Conservation (phyloP, 2,113 vertebrate species). For the Pseudorhombus dupliciocellatus region DNA sequence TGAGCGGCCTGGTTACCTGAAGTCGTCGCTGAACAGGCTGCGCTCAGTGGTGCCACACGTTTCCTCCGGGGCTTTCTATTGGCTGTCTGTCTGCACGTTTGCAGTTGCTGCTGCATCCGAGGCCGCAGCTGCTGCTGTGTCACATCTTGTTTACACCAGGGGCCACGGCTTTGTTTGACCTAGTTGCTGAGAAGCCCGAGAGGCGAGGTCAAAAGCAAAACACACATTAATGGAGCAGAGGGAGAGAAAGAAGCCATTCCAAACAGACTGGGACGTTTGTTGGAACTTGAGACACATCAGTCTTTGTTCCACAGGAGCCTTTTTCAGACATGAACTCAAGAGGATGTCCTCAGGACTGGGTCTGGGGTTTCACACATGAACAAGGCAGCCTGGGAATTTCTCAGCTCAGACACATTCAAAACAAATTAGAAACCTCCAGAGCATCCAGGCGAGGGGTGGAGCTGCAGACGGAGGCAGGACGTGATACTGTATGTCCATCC, state of each 20-base stretch:
- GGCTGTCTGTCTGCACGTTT: slow-evolving; percentile 21
- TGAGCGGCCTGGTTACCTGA: no score
- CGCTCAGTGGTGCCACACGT: neutral
- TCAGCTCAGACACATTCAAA: no score
- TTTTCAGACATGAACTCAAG: no score
- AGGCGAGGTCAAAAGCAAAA: slow-evolving; percentile 39
- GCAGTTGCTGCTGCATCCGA: slow-evolving; percentile 17
- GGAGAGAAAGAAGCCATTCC: neutral
- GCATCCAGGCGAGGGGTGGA: no score
- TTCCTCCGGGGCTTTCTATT: neutral
- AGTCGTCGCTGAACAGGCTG: neutral
- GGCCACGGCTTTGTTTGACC: slow-evolving; percentile 63
- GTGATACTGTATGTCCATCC: no score
- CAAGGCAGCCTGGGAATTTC: no score
- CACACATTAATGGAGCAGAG: neutral
- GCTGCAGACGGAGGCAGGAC: no score
- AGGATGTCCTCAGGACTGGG: no score
- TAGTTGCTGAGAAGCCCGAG: slow-evolving; percentile 63
- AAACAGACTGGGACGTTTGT: neutral
- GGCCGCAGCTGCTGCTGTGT: slow-evolving; percentile 68
- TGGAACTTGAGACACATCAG: neutral
- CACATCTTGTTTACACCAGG: slow-evolving; percentile 74
- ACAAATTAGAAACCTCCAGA: no score
- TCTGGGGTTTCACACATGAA: no score
- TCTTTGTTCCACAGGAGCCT: neutral